Evolutionary conservation across 2,113 vertebrate species (phyloP), one percentile per base, ranked within the genome.

Genomic region (Buteo buteo): DNA sequence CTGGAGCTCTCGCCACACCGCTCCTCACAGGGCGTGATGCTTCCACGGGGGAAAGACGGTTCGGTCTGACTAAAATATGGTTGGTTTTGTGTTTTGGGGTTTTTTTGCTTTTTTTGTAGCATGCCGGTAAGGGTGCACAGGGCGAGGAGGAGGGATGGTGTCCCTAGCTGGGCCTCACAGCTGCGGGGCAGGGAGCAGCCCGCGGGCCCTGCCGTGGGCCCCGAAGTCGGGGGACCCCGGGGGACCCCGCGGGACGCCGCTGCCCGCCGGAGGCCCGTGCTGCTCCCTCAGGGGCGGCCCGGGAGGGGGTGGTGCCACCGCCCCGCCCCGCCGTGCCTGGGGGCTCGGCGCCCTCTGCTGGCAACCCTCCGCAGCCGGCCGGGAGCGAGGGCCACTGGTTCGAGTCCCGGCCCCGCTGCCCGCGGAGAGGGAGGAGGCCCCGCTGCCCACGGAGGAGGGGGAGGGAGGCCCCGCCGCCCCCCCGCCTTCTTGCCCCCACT

Each of bases 301-400:
- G 49, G 24, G 49, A 50, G 49, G 49, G 24, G 49, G 49, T 50
- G 49, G 24, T 14, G 13, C 12, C 15, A 42, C 38, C 24, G 25
- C 59, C 59, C 47, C 47, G 45, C 57, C 38, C 38, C 24, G 25
- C 59, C 59, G 86, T 92, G 89, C 16, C 86, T 84, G 90, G 66
- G 45, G n/a, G 24, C 61, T 15, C 65, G 47, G 92, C 94, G 96
- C 96, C 96, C 96, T 93, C 96, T 96, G 90, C 90, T 44, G 96
- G 84, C 76, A 66, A 0, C 44, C 32, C 7, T 29, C 49, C 26
- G 58, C 58, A 34, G 64, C 31, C 9, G 3, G 55, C 19, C 10
- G 6, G 22, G 1, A 3, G 1, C 1, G 0, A 3, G 5, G 1
- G 0, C 0, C 10, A 0, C 1, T 1, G n/a, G 59, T 92, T 90